These are phyloP conservation scores for Spondyliosoma cantharus DNA, from an alignment of 2,797 vertebrate species.

Conservation along the genomic window DNA sequence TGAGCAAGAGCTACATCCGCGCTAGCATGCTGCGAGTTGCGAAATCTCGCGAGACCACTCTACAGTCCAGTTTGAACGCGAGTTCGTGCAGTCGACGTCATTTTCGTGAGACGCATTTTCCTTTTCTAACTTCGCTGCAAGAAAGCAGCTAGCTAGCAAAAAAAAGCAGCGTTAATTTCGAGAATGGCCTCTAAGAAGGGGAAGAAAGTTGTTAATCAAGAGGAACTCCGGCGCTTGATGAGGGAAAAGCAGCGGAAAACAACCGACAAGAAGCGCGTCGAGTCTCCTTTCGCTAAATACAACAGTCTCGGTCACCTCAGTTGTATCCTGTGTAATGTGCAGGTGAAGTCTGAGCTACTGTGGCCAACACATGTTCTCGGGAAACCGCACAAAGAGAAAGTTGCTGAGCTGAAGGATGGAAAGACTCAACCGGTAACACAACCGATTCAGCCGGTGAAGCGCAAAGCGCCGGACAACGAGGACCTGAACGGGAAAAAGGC, in stretches of 20 bases:
- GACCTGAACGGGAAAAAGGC: slow-evolving; percentile 74
- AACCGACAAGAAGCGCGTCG: slow-evolving; percentile 87
- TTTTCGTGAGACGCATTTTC: slow-evolving; percentile 53
- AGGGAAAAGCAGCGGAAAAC: slow-evolving; percentile 89
- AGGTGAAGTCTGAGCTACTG: slow-evolving; percentile 91
- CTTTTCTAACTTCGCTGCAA: not conserved
- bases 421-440: slow-evolving; percentile 64
- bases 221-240: slow-evolving; percentile 94
- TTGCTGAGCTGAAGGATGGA: slow-evolving; percentile 83
- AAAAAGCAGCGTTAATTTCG: slow-evolving; percentile 23
- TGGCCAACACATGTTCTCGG: slow-evolving; percentile 95
- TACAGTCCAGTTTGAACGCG: not conserved
- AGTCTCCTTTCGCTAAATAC: slow-evolving; percentile 94
- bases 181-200: slow-evolving; percentile 83
- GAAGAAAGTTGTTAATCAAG: slow-evolving; percentile 91
- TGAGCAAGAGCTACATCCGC: slow-evolving; percentile 43
- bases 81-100: slow-evolving; percentile 36
- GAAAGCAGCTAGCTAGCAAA: not conserved
- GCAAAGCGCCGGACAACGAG: slow-evolving; percentile 81
- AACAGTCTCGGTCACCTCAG: slow-evolving; percentile 92
- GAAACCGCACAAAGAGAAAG: slow-evolving; percentile 92
- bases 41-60: slow-evolving; percentile 61
- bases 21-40: not conserved
- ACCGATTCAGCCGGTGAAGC: slow-evolving; percentile 76
- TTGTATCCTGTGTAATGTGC: slow-evolving; percentile 88